These are phyloP conservation scores for Avahi laniger DNA, from an alignment of 2,797 vertebrate genomes.

Conservation along the genomic window DNA sequence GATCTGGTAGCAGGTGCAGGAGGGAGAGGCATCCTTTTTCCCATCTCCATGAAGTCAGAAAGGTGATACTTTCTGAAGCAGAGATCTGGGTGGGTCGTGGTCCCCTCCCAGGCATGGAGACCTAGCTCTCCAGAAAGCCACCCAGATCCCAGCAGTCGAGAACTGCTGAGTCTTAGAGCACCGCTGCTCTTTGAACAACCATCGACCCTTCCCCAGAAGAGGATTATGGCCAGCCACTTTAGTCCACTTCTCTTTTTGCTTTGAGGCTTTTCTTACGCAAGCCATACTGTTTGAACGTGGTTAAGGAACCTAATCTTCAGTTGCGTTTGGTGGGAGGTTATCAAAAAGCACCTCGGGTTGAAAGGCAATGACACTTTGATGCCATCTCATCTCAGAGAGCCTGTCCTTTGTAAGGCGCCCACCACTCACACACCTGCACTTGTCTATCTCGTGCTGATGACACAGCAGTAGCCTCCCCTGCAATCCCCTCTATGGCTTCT, in stretches of 20 bases:
- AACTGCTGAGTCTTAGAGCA: background rate
- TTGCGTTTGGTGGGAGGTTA: background rate
- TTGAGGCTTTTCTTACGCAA: background rate
- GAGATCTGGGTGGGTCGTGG: background rate
- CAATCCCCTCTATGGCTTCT: background rate
- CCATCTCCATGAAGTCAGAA: background rate
- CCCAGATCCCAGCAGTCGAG: background rate
- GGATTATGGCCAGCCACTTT: background rate
- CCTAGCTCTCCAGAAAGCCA: background rate
- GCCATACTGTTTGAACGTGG: background rate
- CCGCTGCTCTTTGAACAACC: background rate
- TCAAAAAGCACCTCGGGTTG: background rate
- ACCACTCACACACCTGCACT: background rate
- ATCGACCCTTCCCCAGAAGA: accelerated
- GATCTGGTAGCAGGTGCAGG: background rate
- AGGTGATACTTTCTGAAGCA: background rate
- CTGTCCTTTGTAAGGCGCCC: background rate
- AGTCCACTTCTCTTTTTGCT: background rate
- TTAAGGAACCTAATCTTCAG: background rate
- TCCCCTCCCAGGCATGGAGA: background rate
- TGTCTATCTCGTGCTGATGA: background rate
- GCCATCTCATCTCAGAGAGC: background rate
- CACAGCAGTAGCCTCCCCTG: accelerated
- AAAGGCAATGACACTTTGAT: background rate
- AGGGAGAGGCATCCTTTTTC: background rate